Conservation (phyloP, 2,888 invertebrate species). For the Acrocyrtus sp. region DNA sequence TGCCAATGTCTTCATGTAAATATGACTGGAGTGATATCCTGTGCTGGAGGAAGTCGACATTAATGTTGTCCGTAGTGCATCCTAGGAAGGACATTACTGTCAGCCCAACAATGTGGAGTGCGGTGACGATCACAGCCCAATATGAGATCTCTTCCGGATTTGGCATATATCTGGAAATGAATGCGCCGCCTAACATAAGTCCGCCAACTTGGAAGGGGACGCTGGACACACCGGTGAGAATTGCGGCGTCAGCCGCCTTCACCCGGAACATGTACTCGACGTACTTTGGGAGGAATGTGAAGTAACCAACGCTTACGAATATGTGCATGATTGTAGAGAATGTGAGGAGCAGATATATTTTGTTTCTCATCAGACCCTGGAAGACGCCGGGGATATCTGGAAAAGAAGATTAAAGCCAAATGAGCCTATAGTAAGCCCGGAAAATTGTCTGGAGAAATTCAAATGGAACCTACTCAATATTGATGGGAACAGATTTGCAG, state of each 20-base stretch:
- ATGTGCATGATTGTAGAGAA: constrained; percentile 68
- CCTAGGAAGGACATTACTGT: constrained; percentile 71
- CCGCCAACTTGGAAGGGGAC: constrained; percentile 65
- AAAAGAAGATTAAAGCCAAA: constrained; percentile 23
- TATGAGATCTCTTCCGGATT: constrained; percentile 71
- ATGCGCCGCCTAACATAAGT: constrained; percentile 71
- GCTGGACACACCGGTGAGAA: constrained; percentile 68
- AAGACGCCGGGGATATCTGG: constrained; percentile 64
- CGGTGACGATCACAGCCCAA: constrained; percentile 74
- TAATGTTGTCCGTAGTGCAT: constrained; percentile 65
- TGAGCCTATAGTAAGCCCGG: neutral
- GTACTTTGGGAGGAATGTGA: constrained; percentile 71
- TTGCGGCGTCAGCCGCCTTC: constrained; percentile 68
- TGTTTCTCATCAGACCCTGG: constrained; percentile 66
- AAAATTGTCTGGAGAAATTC: neutral
- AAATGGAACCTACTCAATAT: constrained; percentile 9
- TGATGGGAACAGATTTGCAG: constrained; percentile 38
- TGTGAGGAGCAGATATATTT: constrained; percentile 67
- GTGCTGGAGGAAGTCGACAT: neutral
- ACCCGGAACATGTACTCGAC: constrained; percentile 70
- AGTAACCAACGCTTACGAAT: constrained; percentile 67
- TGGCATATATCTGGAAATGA: constrained; percentile 74
- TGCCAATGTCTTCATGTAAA: neutral
- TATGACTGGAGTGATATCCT: neutral
- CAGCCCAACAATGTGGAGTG: constrained; percentile 70